These are phyloP conservation scores for Theocolax elegans DNA, from an alignment of 1,140 invertebrate genomes.

Conservation along the genomic window DNA sequence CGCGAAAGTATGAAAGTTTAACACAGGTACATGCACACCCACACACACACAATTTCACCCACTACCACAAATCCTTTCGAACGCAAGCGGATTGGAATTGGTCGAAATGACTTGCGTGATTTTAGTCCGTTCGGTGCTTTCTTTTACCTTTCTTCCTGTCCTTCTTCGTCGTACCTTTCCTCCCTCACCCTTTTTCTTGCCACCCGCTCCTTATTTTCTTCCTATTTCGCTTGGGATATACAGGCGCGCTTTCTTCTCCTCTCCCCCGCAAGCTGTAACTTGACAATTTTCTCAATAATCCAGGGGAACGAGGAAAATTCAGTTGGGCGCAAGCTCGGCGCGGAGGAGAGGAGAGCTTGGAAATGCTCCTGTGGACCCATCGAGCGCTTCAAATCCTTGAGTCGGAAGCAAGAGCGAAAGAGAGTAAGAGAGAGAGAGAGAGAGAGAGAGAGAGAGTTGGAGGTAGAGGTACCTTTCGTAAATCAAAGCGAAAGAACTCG, in stretches of 20 bases:
- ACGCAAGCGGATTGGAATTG: slow-evolving; percentile 46
- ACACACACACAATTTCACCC: too few species aligned
- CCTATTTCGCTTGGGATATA: too few species aligned
- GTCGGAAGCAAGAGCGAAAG: slow-evolving; percentile 5
- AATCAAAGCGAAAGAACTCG: slow-evolving; percentile 37
- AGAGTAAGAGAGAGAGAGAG: slow-evolving; percentile 11
- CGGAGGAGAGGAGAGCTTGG: background rate
- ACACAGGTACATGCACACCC: background rate
- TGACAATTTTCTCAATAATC: slow-evolving; percentile 56
- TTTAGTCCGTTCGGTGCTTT: slow-evolving; percentile 45
- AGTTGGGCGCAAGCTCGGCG: slow-evolving; percentile 15
- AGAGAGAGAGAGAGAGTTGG: slow-evolving; percentile 17
- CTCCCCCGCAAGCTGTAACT: slow-evolving; percentile 38
- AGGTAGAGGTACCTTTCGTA: too few species aligned
- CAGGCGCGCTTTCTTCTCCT: too few species aligned
- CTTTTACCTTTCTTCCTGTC: slow-evolving; percentile 7
- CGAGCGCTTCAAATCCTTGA: slow-evolving; percentile 31
- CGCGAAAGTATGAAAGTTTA: slow-evolving; percentile 48
- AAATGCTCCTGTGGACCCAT: slow-evolving; percentile 27
- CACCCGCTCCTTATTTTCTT: slow-evolving; percentile 36
- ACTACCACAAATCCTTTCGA: too few species aligned
- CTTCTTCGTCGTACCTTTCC: background rate
- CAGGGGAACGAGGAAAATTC: slow-evolving; percentile 46
- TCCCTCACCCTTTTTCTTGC: slow-evolving; percentile 30
- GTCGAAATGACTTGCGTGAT: slow-evolving; percentile 51